These are phyloP conservation scores for Amniataba percoides DNA, from an alignment of 2,797 vertebrate species.

Conservation along the genomic window DNA sequence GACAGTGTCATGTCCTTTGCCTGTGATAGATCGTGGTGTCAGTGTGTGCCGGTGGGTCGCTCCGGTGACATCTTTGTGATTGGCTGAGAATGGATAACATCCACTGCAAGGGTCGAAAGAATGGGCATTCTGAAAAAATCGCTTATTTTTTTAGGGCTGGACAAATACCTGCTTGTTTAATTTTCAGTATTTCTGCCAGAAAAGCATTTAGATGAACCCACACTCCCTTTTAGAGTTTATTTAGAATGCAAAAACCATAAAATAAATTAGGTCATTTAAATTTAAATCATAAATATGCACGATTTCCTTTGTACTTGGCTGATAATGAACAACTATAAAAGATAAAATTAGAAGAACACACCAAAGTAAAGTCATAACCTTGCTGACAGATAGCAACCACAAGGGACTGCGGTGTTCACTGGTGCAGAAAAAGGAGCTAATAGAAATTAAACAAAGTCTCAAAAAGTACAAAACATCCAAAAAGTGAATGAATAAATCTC, in stretches of 20 bases:
- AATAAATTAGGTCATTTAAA: not conserved
- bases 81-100: conserved; percentile 39
- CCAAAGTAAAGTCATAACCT: not conserved
- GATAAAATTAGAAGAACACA: not conserved
- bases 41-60: conserved; percentile 20
- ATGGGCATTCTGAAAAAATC: not conserved
- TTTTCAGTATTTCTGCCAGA: not conserved
- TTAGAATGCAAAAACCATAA: not conserved
- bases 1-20: conserved; percentile 62
- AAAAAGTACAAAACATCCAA: conserved; percentile 15
- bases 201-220: not conserved
- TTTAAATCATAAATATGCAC: not conserved
- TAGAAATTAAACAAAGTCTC: conserved; percentile 1
- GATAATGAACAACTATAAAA: conserved; percentile 1
- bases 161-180: conserved; percentile 4
- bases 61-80: conserved; percentile 42
- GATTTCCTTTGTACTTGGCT: not conserved
- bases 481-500: conserved; percentile 33
- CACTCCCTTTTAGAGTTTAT: not conserved
- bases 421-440: conserved; percentile 10
- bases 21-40: conserved; percentile 54
- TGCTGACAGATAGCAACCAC: conserved; percentile 3
- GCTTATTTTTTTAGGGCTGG: not conserved
- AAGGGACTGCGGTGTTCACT: conserved; percentile 13
- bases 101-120: conserved; percentile 16